Evolutionary conservation across 2,888 invertebrate species (phyloP), one percentile per base, ranked within the genome.

Genomic region (Drosophila maculinotata): DNA sequence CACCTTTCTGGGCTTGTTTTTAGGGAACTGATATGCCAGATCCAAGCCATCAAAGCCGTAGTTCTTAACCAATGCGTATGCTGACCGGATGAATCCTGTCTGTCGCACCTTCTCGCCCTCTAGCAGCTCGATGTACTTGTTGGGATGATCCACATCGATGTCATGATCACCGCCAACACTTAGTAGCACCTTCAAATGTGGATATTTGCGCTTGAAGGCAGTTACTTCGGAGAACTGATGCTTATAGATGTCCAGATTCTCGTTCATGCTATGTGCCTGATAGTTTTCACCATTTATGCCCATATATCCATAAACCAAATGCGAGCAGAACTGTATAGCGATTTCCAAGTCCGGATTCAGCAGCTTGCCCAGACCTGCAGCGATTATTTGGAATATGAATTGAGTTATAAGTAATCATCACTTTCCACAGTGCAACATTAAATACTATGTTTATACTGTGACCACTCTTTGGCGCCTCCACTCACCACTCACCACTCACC

Each of bases 1-100:
- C 63, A 96, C 94, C 92, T 96, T 96, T 92, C 96, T 95, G 17
- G 96, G 95, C 89, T 95, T 96, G 69, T 94, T 93, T 48, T 93
- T 93, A 1, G 97, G 95, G 92, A 97, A 96, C 91, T 97, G 95
- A 96, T 97, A 97, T 1, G 95, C 95, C 26, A 97, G 92, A 90
- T 98, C 97, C 36, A 97, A 92, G 1, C 97, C 97, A 90, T 97
- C 97, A 78, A 98, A 97, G 10, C 95, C 94, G 83, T 96, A 95
- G 58, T 95, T 95, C 71, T 94, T 95, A n/a, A 95, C 92, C 35
- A 96, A 78, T 0, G 94, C 91, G 17, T 94, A 93, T 0, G 94
- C 95, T 0, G 96, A 95, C 89, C 95, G 95, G 17, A 96, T 94
- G 84, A 97, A 96, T 6, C 94, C 93, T 0, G 94, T 93, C 70